A percentile compares a stretch with the other conserved stretches of the same genome.
These are phyloP conservation scores for Diacarnus erythraeanus DNA, from an alignment of 37 sponge, comb jelly and placozoan species.

Conservation along the genomic window DNA sequence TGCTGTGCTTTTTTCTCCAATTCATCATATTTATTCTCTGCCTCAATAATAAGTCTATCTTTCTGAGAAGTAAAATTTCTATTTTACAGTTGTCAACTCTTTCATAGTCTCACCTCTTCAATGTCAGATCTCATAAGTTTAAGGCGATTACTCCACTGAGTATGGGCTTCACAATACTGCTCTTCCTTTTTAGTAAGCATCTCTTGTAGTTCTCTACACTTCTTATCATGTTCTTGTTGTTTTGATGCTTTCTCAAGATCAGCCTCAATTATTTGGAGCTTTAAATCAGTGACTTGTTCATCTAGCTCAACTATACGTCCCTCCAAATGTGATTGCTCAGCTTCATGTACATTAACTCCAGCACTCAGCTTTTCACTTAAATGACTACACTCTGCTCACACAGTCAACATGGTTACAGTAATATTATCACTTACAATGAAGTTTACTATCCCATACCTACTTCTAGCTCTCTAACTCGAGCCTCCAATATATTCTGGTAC, in stretches of 20 bases:
- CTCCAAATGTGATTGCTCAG: not conserved
- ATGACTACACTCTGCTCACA: not conserved
- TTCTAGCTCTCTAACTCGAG: constrained; percentile 16
- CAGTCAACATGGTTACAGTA: not conserved
- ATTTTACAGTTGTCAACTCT: too few species aligned
- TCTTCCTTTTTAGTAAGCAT: not conserved
- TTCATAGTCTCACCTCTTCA: not conserved
- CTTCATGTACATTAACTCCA: not conserved
- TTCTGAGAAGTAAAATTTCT: not conserved
- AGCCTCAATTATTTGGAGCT: constrained; percentile 29
- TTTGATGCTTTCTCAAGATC: constrained; percentile 32
- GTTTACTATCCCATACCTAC: not conserved
- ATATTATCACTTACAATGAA: not conserved
- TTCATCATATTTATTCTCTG: not conserved
- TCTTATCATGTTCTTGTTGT: not conserved
- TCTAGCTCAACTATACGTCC: constrained; percentile 2
- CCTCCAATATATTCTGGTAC: constrained; percentile 12
- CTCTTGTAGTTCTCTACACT: not conserved
- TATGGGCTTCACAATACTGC: not conserved
- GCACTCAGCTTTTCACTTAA: not conserved
- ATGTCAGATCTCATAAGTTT: not conserved
- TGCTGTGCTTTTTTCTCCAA: not conserved
- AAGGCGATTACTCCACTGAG: not conserved
- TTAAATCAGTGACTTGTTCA: constrained; percentile 26
- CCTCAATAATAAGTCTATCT: constrained; percentile 7